These are phyloP conservation scores for Noctua janthe DNA, from an alignment of 2,888 invertebrate genomes.

Conservation along the genomic window DNA sequence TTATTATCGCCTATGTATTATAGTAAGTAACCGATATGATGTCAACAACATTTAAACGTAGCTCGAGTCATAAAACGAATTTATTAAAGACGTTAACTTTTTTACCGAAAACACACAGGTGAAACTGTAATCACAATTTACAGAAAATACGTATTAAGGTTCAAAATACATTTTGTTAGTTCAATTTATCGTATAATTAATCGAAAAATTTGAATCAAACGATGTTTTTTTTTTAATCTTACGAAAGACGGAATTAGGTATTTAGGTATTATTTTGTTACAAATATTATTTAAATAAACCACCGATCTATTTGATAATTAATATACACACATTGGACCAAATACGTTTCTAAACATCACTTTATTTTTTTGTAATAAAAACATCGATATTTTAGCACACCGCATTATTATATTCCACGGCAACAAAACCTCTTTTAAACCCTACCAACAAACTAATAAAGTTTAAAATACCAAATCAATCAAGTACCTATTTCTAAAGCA, in stretches of 20 bases:
- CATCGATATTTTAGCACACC: conserved; percentile 13
- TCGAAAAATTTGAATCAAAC: conserved; percentile 4
- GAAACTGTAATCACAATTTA: conserved; percentile 30
- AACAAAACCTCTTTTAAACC: background rate
- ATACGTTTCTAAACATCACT: background rate
- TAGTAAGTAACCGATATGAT: conserved; percentile 32
- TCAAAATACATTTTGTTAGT: conserved; percentile 10
- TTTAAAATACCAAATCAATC: conserved; percentile 10
- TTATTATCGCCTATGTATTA: conserved; percentile 26
- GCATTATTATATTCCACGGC: background rate
- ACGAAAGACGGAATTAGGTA: background rate
- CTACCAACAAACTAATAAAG: background rate
- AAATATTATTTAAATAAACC: background rate
- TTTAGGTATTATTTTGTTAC: background rate
- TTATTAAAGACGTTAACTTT: conserved; percentile 41
- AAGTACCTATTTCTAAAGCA: background rate
- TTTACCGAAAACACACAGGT: background rate
- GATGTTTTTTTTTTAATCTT: background rate
- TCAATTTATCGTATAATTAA: conserved; percentile 13
- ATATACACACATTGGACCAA: background rate
- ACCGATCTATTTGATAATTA: background rate
- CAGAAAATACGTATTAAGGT: background rate
- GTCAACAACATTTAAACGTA: conserved; percentile 47
- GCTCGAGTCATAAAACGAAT: conserved; percentile 38
- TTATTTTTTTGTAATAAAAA: conserved; percentile 1